Evolutionary conservation across 2,888 invertebrate species (phyloP).

Genomic region (Lamellibrachia columna): DNA sequence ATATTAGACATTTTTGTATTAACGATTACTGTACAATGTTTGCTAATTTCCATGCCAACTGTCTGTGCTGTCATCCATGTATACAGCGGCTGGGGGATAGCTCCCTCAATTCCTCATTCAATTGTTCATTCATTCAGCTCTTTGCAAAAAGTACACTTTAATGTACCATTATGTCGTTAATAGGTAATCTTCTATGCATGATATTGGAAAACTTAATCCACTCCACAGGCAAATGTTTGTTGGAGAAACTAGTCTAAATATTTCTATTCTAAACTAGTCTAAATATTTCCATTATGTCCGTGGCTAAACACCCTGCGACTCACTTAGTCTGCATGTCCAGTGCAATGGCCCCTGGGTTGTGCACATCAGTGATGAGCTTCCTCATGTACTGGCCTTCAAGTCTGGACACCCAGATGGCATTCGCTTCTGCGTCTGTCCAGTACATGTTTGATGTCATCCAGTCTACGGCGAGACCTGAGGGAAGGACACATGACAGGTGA

Average conservation of each 20-base stretch:
- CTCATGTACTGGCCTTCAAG: constrained; percentile 30
- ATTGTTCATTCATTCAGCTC: too few species aligned
- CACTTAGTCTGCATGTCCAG: constrained; percentile 37
- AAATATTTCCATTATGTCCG: background rate
- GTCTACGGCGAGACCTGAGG: constrained; percentile 37
- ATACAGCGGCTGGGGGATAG: background rate
- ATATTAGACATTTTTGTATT: too few species aligned
- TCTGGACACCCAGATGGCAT: constrained; percentile 31
- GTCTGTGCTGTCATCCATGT: background rate
- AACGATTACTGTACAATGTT: too few species aligned
- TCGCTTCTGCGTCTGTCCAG: constrained; percentile 32
- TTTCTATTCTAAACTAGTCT: too few species aligned
- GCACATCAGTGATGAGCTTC: constrained; percentile 26
- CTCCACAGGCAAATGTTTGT: too few species aligned
- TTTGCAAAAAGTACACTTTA: too few species aligned
- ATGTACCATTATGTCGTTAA: too few species aligned
- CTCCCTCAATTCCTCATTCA: too few species aligned
- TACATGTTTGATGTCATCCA: constrained; percentile 39
- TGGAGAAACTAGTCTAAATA: too few species aligned
- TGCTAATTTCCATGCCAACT: too few species aligned
- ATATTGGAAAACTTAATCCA: too few species aligned
- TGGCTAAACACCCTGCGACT: background rate
- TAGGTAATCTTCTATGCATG: too few species aligned
- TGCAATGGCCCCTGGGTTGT: constrained; percentile 30
- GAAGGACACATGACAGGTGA: background rate